These are phyloP conservation scores for Matsumurasca onukii DNA, from an alignment of 1,140 invertebrate genomes.

Conservation along the genomic window DNA sequence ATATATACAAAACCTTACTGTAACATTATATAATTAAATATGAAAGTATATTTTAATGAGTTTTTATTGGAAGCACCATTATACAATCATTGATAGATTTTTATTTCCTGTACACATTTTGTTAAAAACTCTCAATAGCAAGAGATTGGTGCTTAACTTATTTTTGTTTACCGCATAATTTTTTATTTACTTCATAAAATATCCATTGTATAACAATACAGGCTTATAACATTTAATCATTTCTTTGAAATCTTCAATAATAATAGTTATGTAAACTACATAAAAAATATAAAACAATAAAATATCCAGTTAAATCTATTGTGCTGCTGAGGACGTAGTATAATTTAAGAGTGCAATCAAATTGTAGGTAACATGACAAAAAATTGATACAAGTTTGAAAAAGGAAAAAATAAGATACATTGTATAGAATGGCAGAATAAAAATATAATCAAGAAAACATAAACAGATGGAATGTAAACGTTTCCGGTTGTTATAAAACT, in stretches of 20 bases:
- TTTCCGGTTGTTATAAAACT: background rate
- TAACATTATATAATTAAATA: background rate
- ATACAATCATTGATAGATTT: too few relatives aligned
- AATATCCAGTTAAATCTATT: too few relatives aligned
- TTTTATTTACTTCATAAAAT: background rate
- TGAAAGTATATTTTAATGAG: background rate
- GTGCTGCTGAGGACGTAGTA: too few relatives aligned
- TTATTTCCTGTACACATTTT: too few relatives aligned
- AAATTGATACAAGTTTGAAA: background rate
- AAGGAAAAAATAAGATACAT: background rate
- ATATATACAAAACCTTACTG: background rate
- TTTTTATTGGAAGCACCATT: background rate
- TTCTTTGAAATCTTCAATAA: background rate
- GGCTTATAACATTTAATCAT: background rate
- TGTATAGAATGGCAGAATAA: background rate
- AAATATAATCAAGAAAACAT: background rate
- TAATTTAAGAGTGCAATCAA: background rate
- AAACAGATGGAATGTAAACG: constrained; percentile 3
- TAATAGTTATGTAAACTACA: background rate
- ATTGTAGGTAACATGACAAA: background rate
- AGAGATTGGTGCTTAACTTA: background rate
- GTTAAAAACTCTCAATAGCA: too few relatives aligned
- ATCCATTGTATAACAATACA: background rate
- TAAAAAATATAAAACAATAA: background rate
- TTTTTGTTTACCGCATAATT: background rate